A percentile compares a stretch with the other conserved stretches of the same genome.
These are phyloP conservation scores for Drosophila setosimentum DNA, from an alignment of 2,888 invertebrate species.

Conservation along the genomic window DNA sequence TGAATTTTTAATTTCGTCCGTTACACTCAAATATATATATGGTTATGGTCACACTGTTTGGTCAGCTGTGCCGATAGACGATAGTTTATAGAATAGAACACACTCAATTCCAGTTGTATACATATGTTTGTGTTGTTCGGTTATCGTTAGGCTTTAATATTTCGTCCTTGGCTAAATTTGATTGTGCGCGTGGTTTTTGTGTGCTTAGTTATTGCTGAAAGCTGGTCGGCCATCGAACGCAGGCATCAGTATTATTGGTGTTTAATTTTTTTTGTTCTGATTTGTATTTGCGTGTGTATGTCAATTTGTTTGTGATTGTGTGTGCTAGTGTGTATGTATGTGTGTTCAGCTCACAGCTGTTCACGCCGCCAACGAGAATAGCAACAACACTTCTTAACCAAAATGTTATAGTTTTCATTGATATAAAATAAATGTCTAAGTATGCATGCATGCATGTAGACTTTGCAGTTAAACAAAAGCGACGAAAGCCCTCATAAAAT, in stretches of 20 bases:
- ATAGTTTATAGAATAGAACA: slow-evolving; percentile 19
- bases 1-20: neutral
- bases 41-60: slow-evolving; percentile 23
- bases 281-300: slow-evolving; percentile 1
- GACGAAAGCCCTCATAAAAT: slow-evolving; percentile 2
- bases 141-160: neutral
- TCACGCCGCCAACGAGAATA: slow-evolving; percentile 3
- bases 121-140: slow-evolving; percentile 19
- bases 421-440: neutral
- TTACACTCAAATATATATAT: neutral
- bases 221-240: slow-evolving; percentile 10
- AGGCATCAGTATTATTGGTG: neutral
- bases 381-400: neutral
- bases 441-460: neutral
- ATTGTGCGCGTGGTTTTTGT: slow-evolving; percentile 13
- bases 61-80: slow-evolving; percentile 31
- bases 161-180: slow-evolving; percentile 13
- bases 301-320: neutral
- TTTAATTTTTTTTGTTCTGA: neutral
- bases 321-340: neutral
- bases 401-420: neutral
- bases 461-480: neutral
- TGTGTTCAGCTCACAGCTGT: slow-evolving; percentile 26
- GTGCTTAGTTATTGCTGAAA: slow-evolving; percentile 12
- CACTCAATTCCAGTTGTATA: slow-evolving; percentile 20